Evolutionary conservation across 2,113 vertebrate genomes (phyloP).

Genomic region (Atrichornis clamosus): DNA sequence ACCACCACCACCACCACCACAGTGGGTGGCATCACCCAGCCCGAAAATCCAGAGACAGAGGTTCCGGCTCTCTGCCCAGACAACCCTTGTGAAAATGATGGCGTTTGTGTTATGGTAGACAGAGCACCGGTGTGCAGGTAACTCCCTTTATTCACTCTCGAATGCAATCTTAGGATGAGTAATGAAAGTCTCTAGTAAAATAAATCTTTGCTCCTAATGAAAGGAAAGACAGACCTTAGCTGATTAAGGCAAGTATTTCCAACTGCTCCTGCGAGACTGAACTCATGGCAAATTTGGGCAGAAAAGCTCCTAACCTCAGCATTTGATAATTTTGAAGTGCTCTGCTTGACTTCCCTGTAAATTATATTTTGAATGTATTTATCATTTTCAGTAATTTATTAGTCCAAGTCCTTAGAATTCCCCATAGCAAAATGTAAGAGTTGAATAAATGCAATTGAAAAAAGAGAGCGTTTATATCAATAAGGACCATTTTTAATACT

Average conservation of each 20-base stretch:
- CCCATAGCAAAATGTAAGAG: not conserved
- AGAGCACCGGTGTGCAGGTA: slow-evolving; percentile 81
- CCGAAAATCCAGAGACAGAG: accelerated
- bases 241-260: not conserved
- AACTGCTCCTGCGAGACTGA: not conserved
- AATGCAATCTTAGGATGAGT: not conserved
- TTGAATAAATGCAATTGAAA: not conserved
- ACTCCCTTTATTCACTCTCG: not conserved
- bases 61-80: slow-evolving; percentile 25
- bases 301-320: not conserved
- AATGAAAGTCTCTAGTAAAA: not conserved
- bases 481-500: not conserved
- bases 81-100: slow-evolving; percentile 78
- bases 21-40: too few relatives aligned
- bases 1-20: not conserved
- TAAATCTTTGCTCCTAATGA: not conserved
- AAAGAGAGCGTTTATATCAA: not conserved
- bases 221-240: not conserved
- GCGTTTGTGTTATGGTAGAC: slow-evolving; percentile 70
- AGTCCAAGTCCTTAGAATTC: not conserved
- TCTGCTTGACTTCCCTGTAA: not conserved
- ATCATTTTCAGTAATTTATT: not conserved
- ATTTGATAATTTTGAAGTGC: not conserved
- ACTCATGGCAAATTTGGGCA: not conserved
- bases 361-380: not conserved